phyloP scores from a whole-genome alignment of 1,140 invertebrate species.

The Tyrophagus putrescentiae region DNA sequence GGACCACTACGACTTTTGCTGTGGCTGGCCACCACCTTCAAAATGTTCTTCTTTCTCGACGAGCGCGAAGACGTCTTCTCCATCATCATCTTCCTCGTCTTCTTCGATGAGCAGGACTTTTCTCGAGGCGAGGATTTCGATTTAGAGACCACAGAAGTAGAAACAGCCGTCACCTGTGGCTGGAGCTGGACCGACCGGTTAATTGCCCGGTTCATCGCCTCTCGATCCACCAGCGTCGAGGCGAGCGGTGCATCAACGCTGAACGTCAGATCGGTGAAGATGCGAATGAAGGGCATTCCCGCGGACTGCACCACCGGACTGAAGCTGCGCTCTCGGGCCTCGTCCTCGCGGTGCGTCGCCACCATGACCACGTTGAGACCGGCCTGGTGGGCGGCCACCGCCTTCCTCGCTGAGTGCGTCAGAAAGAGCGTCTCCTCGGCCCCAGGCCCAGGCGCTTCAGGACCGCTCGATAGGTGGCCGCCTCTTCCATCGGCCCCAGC shows the following conservation, averaged over 20 bases:
- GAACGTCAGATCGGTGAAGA: not conserved
- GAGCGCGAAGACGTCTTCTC: too few relatives aligned
- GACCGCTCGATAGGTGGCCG: not conserved
- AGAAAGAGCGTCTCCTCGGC: slow-evolving; percentile 21
- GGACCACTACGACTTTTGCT: too few relatives aligned
- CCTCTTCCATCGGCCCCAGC: slow-evolving; percentile 4
- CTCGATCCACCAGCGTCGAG: too few relatives aligned
- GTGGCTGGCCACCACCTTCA: too few relatives aligned
- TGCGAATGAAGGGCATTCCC: not conserved
- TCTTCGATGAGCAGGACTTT: too few relatives aligned
- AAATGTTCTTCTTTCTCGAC: too few relatives aligned
- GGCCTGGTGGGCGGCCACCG: slow-evolving; percentile 1
- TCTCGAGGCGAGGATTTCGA: too few relatives aligned
- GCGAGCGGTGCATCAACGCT: not conserved
- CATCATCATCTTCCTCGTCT: too few relatives aligned
- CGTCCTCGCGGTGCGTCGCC: slow-evolving; percentile 12
- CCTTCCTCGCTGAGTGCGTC: slow-evolving; percentile 17
- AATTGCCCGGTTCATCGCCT: too few relatives aligned
- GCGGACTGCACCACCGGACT: not conserved
- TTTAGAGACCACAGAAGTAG: too few relatives aligned
- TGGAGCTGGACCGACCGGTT: too few relatives aligned
- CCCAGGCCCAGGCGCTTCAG: not conserved
- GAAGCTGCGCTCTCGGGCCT: not conserved
- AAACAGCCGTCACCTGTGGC: too few relatives aligned
- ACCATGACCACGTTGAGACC: slow-evolving; percentile 9